Percentiles rank a stretch among this genome's conserved stretches.
Evolutionary conservation across 2,888 invertebrate genomes (phyloP).

Genomic region (Synanthedon formicaeformis): DNA sequence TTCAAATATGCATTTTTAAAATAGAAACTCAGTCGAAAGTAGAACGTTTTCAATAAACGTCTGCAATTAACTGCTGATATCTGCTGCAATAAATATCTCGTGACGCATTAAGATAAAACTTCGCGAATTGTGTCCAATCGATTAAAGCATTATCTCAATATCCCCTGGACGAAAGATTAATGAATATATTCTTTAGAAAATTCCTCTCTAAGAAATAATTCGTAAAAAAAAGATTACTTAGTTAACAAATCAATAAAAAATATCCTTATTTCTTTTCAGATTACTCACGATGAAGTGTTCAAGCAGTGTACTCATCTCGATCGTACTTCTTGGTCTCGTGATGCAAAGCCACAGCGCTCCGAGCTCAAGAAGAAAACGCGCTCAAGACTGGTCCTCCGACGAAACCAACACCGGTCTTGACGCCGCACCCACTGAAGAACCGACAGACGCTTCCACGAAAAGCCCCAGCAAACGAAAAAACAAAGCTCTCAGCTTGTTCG

Average conservation of each 20-base stretch:
- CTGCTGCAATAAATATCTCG: background rate
- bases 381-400: slow-evolving; percentile 23
- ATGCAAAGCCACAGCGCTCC: slow-evolving; percentile 39
- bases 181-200: too few relatives aligned
- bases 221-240: background rate
- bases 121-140: background rate
- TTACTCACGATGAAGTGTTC: slow-evolving; percentile 36
- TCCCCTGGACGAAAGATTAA: background rate
- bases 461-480: slow-evolving; percentile 45
- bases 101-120: background rate
- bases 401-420: slow-evolving; percentile 35
- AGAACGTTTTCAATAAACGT: background rate
- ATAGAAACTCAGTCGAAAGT: background rate
- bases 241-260: background rate
- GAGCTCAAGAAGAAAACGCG: slow-evolving; percentile 41
- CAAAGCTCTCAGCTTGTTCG: slow-evolving; percentile 65
- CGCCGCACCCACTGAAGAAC: slow-evolving; percentile 46
- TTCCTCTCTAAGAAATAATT: too few relatives aligned
- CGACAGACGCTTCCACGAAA: slow-evolving; percentile 31
- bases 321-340: slow-evolving; percentile 33
- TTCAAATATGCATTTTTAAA: too few relatives aligned
- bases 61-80: background rate
- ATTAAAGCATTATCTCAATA: background rate
- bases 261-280: slow-evolving; percentile 32
- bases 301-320: slow-evolving; percentile 26